Evolutionary conservation across 2,797 vertebrate genomes (phyloP).

Genomic region (Setipinna tenuifilis): DNA sequence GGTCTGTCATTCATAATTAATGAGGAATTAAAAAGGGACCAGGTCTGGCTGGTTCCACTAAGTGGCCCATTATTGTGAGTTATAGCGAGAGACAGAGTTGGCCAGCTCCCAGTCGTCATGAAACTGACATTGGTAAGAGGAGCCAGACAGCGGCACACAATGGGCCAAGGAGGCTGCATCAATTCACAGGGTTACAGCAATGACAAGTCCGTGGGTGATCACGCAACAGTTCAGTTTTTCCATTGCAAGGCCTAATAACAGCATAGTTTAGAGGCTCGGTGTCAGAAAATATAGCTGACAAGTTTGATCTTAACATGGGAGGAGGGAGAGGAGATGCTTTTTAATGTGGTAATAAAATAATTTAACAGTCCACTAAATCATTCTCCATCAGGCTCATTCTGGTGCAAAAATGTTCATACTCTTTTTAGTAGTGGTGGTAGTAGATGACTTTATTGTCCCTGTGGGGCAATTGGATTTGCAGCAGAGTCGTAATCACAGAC

Average conservation of each 20-base stretch:
- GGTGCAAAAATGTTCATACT: too few species aligned
- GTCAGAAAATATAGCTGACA: too few species aligned
- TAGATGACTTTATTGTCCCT: too few species aligned
- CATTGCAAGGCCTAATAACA: too few species aligned
- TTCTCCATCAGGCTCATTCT: too few species aligned
- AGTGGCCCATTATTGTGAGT: background rate
- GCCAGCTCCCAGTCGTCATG: background rate
- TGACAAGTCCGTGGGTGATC: background rate
- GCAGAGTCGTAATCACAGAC: too few species aligned
- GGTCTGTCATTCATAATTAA: constrained; percentile 46
- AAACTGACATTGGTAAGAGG: background rate
- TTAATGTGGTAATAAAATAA: too few species aligned
- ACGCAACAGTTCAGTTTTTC: background rate
- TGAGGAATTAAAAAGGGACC: background rate
- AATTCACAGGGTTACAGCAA: background rate
- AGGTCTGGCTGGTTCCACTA: background rate
- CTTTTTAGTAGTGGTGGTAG: too few species aligned
- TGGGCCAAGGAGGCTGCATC: background rate
- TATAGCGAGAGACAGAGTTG: background rate
- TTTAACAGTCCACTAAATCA: too few species aligned
- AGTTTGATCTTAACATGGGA: too few species aligned
- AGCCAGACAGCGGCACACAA: background rate
- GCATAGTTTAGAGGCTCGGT: background rate
- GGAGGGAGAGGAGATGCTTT: too few species aligned
- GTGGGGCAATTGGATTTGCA: too few species aligned